Conservation (phyloP, 2,888 invertebrate species). For the Onthophagus sagittarius region DNA sequence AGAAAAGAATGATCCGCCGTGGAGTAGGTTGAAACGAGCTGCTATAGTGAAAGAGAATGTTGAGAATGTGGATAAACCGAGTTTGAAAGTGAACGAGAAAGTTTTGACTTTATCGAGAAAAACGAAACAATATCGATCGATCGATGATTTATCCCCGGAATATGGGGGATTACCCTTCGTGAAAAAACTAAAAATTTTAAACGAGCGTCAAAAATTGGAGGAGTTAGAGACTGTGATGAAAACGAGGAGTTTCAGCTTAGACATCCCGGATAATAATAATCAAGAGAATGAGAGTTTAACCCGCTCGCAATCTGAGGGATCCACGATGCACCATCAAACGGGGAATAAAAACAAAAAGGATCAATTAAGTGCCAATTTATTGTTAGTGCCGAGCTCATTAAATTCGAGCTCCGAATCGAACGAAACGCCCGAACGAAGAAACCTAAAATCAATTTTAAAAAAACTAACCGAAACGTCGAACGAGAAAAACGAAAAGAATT, state of each 20-base stretch:
- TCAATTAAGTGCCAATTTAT: constrained; percentile 33
- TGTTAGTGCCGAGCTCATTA: constrained; percentile 38
- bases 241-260: constrained; percentile 76
- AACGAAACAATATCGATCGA: constrained; percentile 72
- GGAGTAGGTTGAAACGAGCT: constrained; percentile 76
- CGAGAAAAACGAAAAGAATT: not conserved
- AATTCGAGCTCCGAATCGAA: constrained; percentile 65
- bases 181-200: constrained; percentile 82
- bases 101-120: constrained; percentile 38
- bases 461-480: constrained; percentile 62
- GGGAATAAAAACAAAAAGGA: constrained; percentile 36
- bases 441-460: constrained; percentile 81
- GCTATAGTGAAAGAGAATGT: constrained; percentile 53
- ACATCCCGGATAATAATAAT: constrained; percentile 59
- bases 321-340: constrained; percentile 59
- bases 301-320: constrained; percentile 77
- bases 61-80: not conserved
- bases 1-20: constrained; percentile 54
- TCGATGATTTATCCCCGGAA: constrained; percentile 83
- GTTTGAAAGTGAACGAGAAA: constrained; percentile 11
- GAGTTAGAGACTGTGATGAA: constrained; percentile 75
- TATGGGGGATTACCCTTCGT: constrained; percentile 83
- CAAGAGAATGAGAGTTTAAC: constrained; percentile 58
- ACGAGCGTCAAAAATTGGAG: constrained; percentile 81
- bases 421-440: constrained; percentile 77